A percentile compares a stretch with the other conserved stretches of the same genome.
Evolutionary conservation across 2,888 invertebrate genomes (phyloP).

Genomic region (Spilarctia lutea): DNA sequence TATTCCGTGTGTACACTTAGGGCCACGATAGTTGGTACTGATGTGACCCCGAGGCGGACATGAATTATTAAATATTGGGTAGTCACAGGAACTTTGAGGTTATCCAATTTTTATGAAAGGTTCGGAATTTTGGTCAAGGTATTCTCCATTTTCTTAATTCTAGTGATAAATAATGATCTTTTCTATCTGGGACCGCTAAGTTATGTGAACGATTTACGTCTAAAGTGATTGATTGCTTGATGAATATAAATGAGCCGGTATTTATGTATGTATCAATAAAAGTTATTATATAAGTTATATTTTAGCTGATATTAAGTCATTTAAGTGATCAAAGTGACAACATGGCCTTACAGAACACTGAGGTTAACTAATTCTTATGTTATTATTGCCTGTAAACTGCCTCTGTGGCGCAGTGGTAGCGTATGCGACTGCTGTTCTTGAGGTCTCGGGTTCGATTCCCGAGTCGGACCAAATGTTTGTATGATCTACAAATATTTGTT

Average conservation of each 20-base stretch:
- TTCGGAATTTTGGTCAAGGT: neutral
- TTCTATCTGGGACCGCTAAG: neutral
- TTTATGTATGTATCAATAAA: neutral
- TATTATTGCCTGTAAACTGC: too few relatives aligned
- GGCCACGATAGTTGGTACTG: slow-evolving; percentile 37
- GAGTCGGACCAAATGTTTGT: too few relatives aligned
- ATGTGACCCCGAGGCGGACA: slow-evolving; percentile 29
- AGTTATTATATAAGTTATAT: neutral
- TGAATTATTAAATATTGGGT: slow-evolving; percentile 43
- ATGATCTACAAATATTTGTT: too few relatives aligned
- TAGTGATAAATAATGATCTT: neutral
- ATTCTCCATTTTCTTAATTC: neutral
- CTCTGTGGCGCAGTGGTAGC: too few relatives aligned
- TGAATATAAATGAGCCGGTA: neutral
- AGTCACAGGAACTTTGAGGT: slow-evolving; percentile 6
- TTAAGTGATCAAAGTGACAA: too few relatives aligned
- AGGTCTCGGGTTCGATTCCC: too few relatives aligned
- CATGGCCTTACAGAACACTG: too few relatives aligned
- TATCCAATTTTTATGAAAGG: slow-evolving; percentile 24
- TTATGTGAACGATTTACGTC: neutral
- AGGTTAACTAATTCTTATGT: too few relatives aligned
- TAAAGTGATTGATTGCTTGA: neutral
- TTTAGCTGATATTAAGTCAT: neutral
- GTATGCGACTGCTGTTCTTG: too few relatives aligned
- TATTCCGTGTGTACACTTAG: slow-evolving; percentile 27